phyloP scores from a whole-genome alignment of 2,888 invertebrate species.

The Scelioninae gen. 2 region DNA sequence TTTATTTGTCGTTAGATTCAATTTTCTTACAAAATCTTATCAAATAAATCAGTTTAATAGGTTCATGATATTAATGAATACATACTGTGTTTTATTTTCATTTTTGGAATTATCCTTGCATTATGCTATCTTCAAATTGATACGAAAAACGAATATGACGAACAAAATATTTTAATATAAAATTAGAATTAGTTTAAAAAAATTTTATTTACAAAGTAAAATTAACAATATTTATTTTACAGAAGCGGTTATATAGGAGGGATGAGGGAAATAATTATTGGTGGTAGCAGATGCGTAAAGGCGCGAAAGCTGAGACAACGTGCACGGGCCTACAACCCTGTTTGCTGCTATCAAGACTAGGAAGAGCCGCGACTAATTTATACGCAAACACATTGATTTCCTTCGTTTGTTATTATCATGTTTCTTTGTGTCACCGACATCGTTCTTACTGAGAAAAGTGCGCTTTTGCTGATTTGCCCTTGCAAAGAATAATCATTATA shows the following conservation, averaged over 20 bases:
- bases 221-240: constrained; percentile 26
- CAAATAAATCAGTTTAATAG: no score
- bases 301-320: constrained; percentile 72
- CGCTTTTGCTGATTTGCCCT: constrained; percentile 56
- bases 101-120: no score
- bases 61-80: no score
- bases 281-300: constrained; percentile 71
- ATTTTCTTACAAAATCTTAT: no score
- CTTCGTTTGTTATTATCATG: constrained; percentile 52
- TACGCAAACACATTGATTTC: constrained; percentile 55
- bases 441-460: constrained; percentile 52
- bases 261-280: constrained; percentile 69
- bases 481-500: constrained; percentile 48
- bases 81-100: no score
- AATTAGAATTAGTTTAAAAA: no score
- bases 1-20: constrained; percentile 8
- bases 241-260: constrained; percentile 70
- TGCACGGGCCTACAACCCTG: constrained; percentile 71
- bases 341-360: constrained; percentile 65
- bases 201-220: no score
- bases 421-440: constrained; percentile 51
- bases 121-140: no score
- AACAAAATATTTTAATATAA: no score
- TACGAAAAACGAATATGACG: no score
- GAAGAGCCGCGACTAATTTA: constrained; percentile 60